Conservation (phyloP, 2,888 invertebrate genomes). For the Caenorhabditis sp. region DNA sequence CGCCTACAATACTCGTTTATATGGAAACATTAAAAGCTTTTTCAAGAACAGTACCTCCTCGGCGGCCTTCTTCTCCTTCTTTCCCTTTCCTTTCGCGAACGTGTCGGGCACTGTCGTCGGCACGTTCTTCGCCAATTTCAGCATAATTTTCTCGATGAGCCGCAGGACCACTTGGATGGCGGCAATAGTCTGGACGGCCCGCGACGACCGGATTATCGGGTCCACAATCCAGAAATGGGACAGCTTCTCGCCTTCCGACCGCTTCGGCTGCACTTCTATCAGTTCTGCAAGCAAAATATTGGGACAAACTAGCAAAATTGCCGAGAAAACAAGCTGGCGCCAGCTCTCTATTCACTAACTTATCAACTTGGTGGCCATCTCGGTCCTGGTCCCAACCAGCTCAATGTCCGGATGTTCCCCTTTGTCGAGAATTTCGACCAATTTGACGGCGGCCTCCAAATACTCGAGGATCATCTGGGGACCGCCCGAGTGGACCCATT, state of each 20-base stretch:
- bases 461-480: constrained; percentile 44
- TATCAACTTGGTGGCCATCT: constrained; percentile 35
- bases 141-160: constrained; percentile 34
- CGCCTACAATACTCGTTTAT: constrained; percentile 14
- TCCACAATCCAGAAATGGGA: constrained; percentile 41
- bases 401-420: constrained; percentile 33
- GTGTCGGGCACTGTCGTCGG: not conserved
- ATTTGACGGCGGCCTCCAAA: constrained; percentile 39
- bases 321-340: no score
- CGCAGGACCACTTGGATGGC: constrained; percentile 32
- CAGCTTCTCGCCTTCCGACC: constrained; percentile 14
- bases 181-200: constrained; percentile 51
- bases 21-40: not conserved
- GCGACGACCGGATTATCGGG: constrained; percentile 33
- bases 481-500: constrained; percentile 55
- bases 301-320: not conserved
- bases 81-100: constrained; percentile 26
- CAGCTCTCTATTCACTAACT: no score
- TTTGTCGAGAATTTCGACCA: constrained; percentile 41
- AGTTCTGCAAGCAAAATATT: constrained; percentile 25
- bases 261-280: constrained; percentile 30
- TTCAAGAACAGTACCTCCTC: constrained; percentile 23
- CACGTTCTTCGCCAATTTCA: constrained; percentile 32
- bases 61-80: constrained; percentile 38
- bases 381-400: constrained; percentile 22